Conservation (phyloP, 1,140 invertebrate genomes). For the Chironomus striatipennis region DNA sequence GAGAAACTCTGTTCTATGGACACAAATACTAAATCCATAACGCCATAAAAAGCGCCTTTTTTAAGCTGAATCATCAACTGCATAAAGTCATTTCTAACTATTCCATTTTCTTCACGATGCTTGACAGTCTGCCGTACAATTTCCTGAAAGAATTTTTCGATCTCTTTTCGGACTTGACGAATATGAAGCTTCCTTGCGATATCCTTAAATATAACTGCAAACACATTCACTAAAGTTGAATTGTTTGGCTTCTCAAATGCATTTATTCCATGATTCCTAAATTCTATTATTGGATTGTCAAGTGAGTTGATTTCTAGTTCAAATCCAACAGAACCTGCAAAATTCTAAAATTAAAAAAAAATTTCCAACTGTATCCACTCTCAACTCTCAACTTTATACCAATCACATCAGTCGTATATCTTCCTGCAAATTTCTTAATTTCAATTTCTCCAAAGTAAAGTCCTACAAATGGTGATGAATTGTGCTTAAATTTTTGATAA, state of each 20-base stretch:
- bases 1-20: too few species aligned
- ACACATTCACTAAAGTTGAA: background rate
- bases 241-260: background rate
- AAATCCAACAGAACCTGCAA: background rate
- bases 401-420: conserved; percentile 53
- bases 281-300: background rate
- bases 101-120: conserved; percentile 35
- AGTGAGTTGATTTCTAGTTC: background rate
- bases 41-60: conserved; percentile 11
- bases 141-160: conserved; percentile 33
- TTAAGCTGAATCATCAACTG: conserved; percentile 41
- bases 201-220: background rate
- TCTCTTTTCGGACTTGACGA: background rate
- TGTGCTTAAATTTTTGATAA: conserved; percentile 36
- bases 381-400: too few species aligned
- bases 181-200: background rate
- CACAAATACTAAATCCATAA: too few species aligned
- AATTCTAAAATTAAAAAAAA: too few species aligned
- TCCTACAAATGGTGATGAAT: conserved; percentile 33
- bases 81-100: conserved; percentile 41
- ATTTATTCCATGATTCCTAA: background rate
- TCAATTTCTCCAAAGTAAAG: conserved; percentile 33
- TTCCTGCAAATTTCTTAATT: conserved; percentile 40
- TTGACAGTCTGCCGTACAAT: conserved; percentile 33
- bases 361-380: too few species aligned